These are phyloP conservation scores for Clinocottus analis DNA, from an alignment of 2,113 vertebrate genomes.

Conservation along the genomic window DNA sequence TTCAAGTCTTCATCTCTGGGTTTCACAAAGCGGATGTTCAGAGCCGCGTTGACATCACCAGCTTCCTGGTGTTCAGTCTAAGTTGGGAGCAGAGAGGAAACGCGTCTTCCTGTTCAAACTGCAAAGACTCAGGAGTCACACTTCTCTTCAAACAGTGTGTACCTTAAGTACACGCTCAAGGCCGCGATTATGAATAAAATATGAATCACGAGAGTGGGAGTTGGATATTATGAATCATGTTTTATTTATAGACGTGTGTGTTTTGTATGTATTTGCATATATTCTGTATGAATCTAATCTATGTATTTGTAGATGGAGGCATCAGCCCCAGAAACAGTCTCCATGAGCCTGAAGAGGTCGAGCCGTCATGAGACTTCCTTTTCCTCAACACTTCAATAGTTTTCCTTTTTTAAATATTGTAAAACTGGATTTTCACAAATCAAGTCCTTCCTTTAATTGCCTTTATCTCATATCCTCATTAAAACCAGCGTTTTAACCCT, in stretches of 20 bases:
- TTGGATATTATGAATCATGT: constrained; percentile 5
- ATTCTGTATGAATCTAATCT: background rate
- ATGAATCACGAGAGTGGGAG: background rate
- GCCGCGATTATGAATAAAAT: constrained; percentile 6
- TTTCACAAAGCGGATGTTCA: constrained; percentile 61
- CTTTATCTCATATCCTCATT: background rate
- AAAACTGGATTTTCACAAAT: background rate
- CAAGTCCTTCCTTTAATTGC: background rate
- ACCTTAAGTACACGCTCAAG: background rate
- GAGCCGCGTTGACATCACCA: constrained; percentile 49
- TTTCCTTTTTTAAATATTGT: background rate
- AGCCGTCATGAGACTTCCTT: constrained; percentile 57
- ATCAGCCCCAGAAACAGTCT: background rate
- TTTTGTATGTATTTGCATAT: too few species aligned
- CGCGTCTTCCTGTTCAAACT: constrained; percentile 72
- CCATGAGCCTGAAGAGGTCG: constrained; percentile 25
- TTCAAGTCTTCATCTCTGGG: constrained; percentile 30
- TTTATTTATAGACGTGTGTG: background rate
- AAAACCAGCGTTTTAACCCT: background rate
- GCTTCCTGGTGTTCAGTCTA: constrained; percentile 73
- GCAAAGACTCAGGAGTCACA: constrained; percentile 37
- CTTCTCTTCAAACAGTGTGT: background rate
- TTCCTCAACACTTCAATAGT: constrained; percentile 48
- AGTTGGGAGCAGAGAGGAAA: constrained; percentile 73
- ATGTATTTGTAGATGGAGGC: background rate